Evolutionary conservation across 2,113 vertebrate genomes (phyloP).

Genomic region (Ciconia maguari): DNA sequence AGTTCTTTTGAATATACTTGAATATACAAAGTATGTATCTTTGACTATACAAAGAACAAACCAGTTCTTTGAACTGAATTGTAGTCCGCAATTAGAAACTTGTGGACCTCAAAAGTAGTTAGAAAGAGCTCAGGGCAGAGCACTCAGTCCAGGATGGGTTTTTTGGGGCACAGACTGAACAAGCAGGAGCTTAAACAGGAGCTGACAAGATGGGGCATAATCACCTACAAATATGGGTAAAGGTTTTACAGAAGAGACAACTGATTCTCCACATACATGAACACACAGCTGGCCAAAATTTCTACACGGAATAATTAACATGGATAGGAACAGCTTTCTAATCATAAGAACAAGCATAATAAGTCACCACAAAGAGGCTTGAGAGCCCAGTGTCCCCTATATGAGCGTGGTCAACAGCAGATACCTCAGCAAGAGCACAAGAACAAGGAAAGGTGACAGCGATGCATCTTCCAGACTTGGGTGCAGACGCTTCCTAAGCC

Average conservation of each 20-base stretch:
- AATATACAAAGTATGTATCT: too few species aligned
- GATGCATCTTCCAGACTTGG: background rate
- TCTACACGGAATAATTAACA: fast-evolving
- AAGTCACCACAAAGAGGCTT: background rate
- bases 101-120: background rate
- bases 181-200: background rate
- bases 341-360: background rate
- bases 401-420: background rate
- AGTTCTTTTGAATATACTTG: background rate
- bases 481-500: background rate
- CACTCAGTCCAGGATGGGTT: background rate
- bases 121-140: background rate
- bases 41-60: too few species aligned
- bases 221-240: background rate
- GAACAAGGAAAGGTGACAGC: background rate
- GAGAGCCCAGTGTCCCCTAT: too few species aligned
- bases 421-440: background rate
- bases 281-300: background rate
- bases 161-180: background rate
- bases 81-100: background rate
- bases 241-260: background rate
- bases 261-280: background rate
- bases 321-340: background rate
- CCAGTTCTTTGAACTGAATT: too few species aligned
- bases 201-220: background rate